phyloP scores from a whole-genome alignment of 2,113 vertebrate species.

The Platanista minor region DNA sequence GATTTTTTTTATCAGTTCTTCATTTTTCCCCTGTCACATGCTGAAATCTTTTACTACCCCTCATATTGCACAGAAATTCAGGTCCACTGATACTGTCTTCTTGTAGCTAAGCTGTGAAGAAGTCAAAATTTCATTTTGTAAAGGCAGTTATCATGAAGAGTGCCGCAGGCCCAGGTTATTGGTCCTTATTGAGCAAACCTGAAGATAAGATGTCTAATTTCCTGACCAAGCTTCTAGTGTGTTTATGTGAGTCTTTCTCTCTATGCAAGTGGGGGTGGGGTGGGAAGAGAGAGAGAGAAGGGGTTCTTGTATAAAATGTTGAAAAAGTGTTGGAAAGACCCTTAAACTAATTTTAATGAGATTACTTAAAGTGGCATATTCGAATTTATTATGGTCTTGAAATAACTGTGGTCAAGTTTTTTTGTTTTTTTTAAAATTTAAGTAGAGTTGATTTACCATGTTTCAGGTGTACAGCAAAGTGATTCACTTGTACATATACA shows the following conservation, averaged over 20 bases:
- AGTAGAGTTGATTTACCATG: not conserved
- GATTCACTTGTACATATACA: not conserved
- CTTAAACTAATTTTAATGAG: conserved; percentile 9
- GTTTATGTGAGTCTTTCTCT: conserved; percentile 50
- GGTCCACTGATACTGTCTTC: conserved; percentile 83
- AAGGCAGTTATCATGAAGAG: conserved; percentile 82
- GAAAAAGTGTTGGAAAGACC: not conserved
- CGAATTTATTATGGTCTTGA: not conserved
- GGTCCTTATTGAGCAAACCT: conserved; percentile 83
- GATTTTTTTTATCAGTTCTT: conserved; percentile 82
- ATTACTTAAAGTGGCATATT: not conserved
- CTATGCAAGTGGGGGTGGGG: conserved; percentile 2
- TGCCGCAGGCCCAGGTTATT: conserved; percentile 80
- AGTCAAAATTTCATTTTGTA: conserved; percentile 87
- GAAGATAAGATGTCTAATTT: conserved; percentile 89
- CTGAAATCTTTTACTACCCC: conserved; percentile 80
- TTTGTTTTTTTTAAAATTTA: not conserved
- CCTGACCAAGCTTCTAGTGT: conserved; percentile 77
- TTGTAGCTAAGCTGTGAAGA: conserved; percentile 81
- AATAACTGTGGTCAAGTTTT: not conserved
- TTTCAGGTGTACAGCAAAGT: not conserved
- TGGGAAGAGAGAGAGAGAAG: not conserved
- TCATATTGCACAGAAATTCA: conserved; percentile 82
- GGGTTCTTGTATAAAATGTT: conserved; percentile 11
- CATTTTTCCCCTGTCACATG: conserved; percentile 85